Evolutionary conservation across 2,113 vertebrate genomes (phyloP).

Genomic region (Mastomys natalensis): DNA sequence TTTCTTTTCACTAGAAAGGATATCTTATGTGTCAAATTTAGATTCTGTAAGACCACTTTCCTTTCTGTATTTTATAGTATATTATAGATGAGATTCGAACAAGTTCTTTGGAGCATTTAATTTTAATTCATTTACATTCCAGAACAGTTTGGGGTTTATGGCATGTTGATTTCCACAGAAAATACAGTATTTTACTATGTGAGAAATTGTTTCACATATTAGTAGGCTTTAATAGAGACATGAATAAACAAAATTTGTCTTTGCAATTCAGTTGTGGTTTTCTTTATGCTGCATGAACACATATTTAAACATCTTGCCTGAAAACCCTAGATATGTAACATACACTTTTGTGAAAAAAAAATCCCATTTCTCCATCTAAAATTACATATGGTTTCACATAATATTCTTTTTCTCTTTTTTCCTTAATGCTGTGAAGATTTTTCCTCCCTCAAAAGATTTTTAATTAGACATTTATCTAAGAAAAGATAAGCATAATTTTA

Average conservation of each 20-base stretch:
- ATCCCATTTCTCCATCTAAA: neutral
- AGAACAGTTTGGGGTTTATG: neutral
- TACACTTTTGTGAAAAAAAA: conserved; percentile 6
- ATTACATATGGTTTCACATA: conserved; percentile 33
- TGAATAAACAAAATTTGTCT: conserved; percentile 52
- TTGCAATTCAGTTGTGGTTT: neutral
- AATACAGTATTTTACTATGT: neutral
- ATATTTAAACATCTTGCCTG: conserved; percentile 28
- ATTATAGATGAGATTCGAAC: conserved; percentile 7
- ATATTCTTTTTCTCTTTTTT: conserved; percentile 23
- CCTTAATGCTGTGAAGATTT: conserved; percentile 60
- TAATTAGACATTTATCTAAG: conserved; percentile 81
- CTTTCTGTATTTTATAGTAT: neutral
- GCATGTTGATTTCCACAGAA: conserved; percentile 25
- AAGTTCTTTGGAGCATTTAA: neutral
- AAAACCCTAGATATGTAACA: conserved; percentile 17
- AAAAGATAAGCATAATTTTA: conserved; percentile 75
- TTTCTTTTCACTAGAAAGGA: neutral
- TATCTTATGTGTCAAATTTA: neutral
- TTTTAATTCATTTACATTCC: conserved; percentile 4
- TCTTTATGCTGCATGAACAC: neutral
- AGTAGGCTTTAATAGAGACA: conserved; percentile 7
- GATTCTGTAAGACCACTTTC: neutral
- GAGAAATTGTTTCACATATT: conserved; percentile 37
- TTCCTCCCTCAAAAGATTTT: conserved; percentile 65